Evolutionary conservation across 2,797 vertebrate species (phyloP), one percentile per base, ranked within the genome.

Genomic region (Phyllotis vaccarum): DNA sequence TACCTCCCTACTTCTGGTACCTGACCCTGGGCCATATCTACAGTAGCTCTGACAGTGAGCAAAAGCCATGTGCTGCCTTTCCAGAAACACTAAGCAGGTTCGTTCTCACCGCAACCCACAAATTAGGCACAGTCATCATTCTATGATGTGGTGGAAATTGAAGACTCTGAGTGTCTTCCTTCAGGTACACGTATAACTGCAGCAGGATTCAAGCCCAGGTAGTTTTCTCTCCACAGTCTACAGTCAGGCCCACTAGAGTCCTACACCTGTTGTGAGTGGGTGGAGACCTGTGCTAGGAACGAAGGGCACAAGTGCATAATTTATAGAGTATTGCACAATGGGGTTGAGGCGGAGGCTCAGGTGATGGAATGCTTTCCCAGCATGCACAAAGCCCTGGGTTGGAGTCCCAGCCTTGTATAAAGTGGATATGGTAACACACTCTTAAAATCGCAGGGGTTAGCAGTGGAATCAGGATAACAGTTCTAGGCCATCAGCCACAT

Each of bases 291-390:
- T 56, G 31, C 40, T 80, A 66, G 56, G 66, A 58, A 16, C n/a
- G 3, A 34, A 46, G 19, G 34, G 37, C 40, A 0, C 52, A 49
- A 43, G 5, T 60, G 34, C 34, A 0, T 80, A 24, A 60, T 72
- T 82, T 87, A 19, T 68, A 64, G 79, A 79, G 29, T 94, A 31
- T 94, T 93, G 97, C 94, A 86, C 52, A 31, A 56, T 76, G n/a
- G 54, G 68, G 40, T 2, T 29, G 8, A 5, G 70, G 19, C 34
- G 0, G 21, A 34, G 22, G 31, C 72, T 24, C 40, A 27, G 40
- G 60, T 24, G 54, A 29, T 34, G 34, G n/a, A 22, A 43, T 75
- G 29, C 54, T 54, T 60, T 11, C 54, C 43, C 22, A 43, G 54
- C 54, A 46, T 31, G 12, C 52, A 40, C 29, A 34, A 13, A 88